Conservation (phyloP, 2,113 vertebrate species). For the Oreochromis tanganicae region DNA sequence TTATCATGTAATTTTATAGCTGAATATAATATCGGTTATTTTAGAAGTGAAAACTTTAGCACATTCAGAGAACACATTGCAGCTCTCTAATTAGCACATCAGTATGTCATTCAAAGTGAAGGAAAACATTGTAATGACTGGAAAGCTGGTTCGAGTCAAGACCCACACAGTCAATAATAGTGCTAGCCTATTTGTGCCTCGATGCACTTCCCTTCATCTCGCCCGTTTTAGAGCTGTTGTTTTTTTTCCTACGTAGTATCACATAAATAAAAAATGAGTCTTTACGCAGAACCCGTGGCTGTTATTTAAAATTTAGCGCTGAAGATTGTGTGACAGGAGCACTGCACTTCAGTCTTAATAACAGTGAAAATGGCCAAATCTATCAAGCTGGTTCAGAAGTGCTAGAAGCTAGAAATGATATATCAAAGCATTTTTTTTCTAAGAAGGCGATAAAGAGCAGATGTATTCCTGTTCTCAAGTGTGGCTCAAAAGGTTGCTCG, state of each 20-base stretch:
- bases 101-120: constrained; percentile 29
- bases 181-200: constrained; percentile 23
- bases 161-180: constrained; percentile 17
- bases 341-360: background rate
- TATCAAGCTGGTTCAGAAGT: background rate
- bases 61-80: constrained; percentile 14
- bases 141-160: constrained; percentile 2
- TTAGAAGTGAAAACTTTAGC: constrained; percentile 26
- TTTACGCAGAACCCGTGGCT: constrained; percentile 5
- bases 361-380: background rate
- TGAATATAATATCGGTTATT: constrained; percentile 7
- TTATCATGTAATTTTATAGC: constrained; percentile 24
- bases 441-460: background rate
- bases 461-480: background rate
- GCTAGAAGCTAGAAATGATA: background rate
- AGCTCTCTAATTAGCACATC: constrained; percentile 54
- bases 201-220: background rate
- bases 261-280: constrained; percentile 41
- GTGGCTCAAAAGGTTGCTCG: background rate
- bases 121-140: constrained; percentile 10
- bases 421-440: background rate
- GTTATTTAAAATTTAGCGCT: background rate
- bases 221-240: constrained; percentile 2
- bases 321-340: background rate
- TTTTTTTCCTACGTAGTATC: background rate